Evolutionary conservation across 2,113 vertebrate species (phyloP), one percentile per base, ranked within the genome.

Genomic region (Morone chrysops): DNA sequence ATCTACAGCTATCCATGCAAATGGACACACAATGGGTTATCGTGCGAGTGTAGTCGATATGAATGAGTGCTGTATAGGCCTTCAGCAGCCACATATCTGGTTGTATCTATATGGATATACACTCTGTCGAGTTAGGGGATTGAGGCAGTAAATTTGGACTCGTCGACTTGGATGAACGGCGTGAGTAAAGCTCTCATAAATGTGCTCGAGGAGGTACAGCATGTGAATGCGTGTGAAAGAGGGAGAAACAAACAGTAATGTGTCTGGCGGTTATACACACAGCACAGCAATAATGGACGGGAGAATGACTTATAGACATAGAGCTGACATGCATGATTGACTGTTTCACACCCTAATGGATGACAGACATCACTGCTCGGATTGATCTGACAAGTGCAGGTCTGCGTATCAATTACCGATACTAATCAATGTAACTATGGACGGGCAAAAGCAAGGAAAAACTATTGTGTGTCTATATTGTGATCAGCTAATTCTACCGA

Each of bases 1-100:
- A 93, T 93, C 93, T 86, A 25, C 82, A 74, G 72, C 81, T 86
- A 84, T 92, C 88, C 90, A 87, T 90, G 91, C 91, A 91, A 92
- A 95, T 93, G 91, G 93, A 86, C 85, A 90, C 87, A 86, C 90
- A 90, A 90, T 90, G 80, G 90, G 81, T 80, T 75, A 78, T 51
- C n/a, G 66, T 73, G 84, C 31, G 1, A 67, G 77, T 67, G 36
- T 31, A 83, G 88, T 94, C 89, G 62, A 93, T 93, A 83, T 79
- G 78, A 75, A 87, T 70, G 69, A 87, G 70, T 56, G 57, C 80
- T 11, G 69, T 40, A 65, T 62, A n/a, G 83, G 84, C 82, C 65
- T 68, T 87, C 85, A 85, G 86, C 57, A 9, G 87, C 31, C 12
- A 74, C 75, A 72, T 54, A 74, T 80, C 36, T 62, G 22, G 36